Evolutionary conservation across 1,140 invertebrate species (phyloP), one percentile per base, ranked within the genome.

Genomic region (Drosophila nigromelanica): DNA sequence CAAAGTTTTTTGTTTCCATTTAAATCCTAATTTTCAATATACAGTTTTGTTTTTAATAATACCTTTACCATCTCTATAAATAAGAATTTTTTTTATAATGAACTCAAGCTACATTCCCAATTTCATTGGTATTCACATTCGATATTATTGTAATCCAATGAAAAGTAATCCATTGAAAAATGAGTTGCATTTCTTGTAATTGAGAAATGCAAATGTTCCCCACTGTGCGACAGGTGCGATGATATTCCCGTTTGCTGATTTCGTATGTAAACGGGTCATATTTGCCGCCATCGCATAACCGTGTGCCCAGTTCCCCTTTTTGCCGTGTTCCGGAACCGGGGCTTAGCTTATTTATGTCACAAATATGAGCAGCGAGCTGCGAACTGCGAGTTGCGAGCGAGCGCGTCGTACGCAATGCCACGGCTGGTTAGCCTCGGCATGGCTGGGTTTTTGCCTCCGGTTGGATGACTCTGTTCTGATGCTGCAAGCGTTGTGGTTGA

Each of bases 281-380:
- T 86, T 81, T 85, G 82, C 82, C 59, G 48, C 50, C 70, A 71
- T 67, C 55, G 35, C 67, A 54, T 18, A 15, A 11, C 33, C 14
- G 14, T 10, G 42, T 45, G 42, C 15, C 5, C 15, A 11, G 42
- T 2, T 18, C 33, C 33, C 6, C 27, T 27, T 27, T 27, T 27
- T 27, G 33, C 7, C 33, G n/a, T 27, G 30, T 35, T 10, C 51
- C 39, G 42, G 39, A 60, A 50, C 12, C 42, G 39, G 52, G 61
- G 58, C 58, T 89, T 79, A 70, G 83, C 83, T 89, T 89, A 87
- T 87, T 89, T 87, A 80, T 87, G 83, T 87, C 83, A 87, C 83
- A 87, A 87, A 87, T 87, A 87, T 87, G 83, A 87, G 78, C 69
- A 78, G 76, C 75, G 48, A 51, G 48, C 48, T 33, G 48, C 27